phyloP scores from a whole-genome alignment of 2,888 invertebrate genomes.

The Drosophila fungiperda region DNA sequence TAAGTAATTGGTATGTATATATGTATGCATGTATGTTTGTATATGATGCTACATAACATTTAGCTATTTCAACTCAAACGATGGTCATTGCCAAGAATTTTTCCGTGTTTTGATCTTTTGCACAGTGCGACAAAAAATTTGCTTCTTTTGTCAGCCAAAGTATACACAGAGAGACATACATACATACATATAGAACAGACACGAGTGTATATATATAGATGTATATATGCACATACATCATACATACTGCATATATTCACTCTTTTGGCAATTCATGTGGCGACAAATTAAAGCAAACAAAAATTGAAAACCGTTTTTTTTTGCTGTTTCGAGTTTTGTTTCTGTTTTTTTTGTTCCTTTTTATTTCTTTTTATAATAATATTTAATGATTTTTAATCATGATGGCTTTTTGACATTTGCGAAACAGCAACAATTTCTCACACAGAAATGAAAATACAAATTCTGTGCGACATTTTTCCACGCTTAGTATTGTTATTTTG shows the following conservation, averaged over 20 bases:
- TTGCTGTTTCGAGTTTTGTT: conserved; percentile 17
- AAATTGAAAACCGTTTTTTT: conserved; percentile 35
- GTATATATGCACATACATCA: conserved; percentile 7
- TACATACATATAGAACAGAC: conserved; percentile 5
- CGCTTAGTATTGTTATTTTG: conserved; percentile 37
- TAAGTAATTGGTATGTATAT: neutral
- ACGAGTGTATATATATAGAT: conserved; percentile 9
- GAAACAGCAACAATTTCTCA: conserved; percentile 30
- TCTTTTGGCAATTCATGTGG: conserved; percentile 75
- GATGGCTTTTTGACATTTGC: conserved; percentile 29
- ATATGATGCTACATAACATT: conserved; percentile 58
- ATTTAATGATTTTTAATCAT: conserved; percentile 55
- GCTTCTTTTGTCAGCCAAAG: conserved; percentile 59
- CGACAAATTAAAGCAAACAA: conserved; percentile 74
- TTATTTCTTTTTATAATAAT: conserved; percentile 30
- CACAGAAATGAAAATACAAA: conserved; percentile 40
- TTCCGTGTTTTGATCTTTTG: conserved; percentile 80
- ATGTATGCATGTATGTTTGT: conserved; percentile 5
- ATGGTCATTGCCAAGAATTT: conserved; percentile 81
- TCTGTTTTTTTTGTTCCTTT: conserved; percentile 8
- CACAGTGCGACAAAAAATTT: conserved; percentile 62
- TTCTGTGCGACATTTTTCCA: conserved; percentile 45
- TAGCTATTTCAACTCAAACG: conserved; percentile 74
- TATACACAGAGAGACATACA: conserved; percentile 18
- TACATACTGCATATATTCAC: conserved; percentile 10